These are phyloP conservation scores for Thecocarcelia acutangulata DNA, from an alignment of 2,888 invertebrate genomes.

Conservation along the genomic window DNA sequence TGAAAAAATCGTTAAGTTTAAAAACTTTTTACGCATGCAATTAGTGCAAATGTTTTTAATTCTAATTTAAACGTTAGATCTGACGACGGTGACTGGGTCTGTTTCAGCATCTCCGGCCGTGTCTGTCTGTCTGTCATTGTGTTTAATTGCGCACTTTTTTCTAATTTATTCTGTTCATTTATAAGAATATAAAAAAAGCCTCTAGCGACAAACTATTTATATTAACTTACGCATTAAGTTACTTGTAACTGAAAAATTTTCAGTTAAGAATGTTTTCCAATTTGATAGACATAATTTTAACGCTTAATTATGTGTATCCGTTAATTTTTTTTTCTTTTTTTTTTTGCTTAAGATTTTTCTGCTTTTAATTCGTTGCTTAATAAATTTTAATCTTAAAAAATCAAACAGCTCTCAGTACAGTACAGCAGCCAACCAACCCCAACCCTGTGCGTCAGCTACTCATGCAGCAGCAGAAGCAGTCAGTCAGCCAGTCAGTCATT, in stretches of 20 bases:
- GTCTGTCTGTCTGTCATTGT: neutral
- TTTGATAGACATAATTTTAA: conserved; percentile 68
- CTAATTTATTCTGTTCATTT: conserved; percentile 65
- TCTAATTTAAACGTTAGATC: conserved; percentile 20
- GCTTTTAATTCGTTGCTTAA: conserved; percentile 28
- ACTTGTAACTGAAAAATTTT: conserved; percentile 36
- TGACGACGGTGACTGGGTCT: neutral
- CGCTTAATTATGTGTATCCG: conserved; percentile 70
- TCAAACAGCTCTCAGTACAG: conserved; percentile 16
- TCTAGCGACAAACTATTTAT: conserved; percentile 24
- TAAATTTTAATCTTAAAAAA: conserved; percentile 47
- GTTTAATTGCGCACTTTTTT: conserved; percentile 19
- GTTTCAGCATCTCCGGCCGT: neutral
- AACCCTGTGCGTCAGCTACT: conserved; percentile 5
- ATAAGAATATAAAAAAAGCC: conserved; percentile 22
- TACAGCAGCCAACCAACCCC: conserved; percentile 22
- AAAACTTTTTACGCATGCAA: conserved; percentile 64
- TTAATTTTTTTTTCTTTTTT: conserved; percentile 62
- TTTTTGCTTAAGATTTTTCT: conserved; percentile 21
- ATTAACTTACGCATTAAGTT: conserved; percentile 49
- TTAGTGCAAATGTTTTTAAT: conserved; percentile 65
- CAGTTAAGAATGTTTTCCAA: conserved; percentile 9
- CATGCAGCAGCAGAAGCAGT: neutral
- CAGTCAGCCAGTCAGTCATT: conserved; percentile 8
- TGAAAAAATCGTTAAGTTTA: conserved; percentile 49